Evolutionary conservation across 2,888 invertebrate species (phyloP).

Genomic region (Melanargia galathea): DNA sequence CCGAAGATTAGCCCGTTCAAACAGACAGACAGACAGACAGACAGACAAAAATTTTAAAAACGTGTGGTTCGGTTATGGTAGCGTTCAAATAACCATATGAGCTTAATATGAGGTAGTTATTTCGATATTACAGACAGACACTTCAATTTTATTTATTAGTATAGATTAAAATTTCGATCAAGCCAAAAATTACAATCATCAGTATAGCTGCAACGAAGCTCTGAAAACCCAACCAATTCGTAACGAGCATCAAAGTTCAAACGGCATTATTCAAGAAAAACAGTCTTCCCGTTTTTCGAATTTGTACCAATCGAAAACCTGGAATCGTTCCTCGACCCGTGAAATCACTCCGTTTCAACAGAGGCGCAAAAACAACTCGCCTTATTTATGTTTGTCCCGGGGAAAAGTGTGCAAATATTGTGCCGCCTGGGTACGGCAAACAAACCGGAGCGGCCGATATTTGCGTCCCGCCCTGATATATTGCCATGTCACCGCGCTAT

Average conservation of each 20-base stretch:
- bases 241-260: neutral
- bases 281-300: neutral
- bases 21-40: no score
- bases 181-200: no score
- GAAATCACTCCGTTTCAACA: conserved; percentile 28
- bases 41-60: no score
- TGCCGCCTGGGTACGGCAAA: conserved; percentile 7
- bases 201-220: no score
- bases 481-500: conserved; percentile 18
- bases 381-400: conserved; percentile 31
- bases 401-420: conserved; percentile 31
- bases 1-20: no score
- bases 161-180: no score
- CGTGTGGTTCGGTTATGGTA: no score
- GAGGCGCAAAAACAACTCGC: conserved; percentile 30
- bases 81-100: no score
- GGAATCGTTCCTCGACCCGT: conserved; percentile 22
- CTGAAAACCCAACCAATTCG: no score
- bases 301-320: conserved; percentile 1
- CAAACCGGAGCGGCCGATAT: conserved; percentile 20
- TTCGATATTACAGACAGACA: no score
- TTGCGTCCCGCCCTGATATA: conserved; percentile 22
- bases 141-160: no score
- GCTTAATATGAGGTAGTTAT: no score
- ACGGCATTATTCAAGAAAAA: neutral